Conservation (phyloP, 1,140 invertebrate species). For the Apis florea region DNA sequence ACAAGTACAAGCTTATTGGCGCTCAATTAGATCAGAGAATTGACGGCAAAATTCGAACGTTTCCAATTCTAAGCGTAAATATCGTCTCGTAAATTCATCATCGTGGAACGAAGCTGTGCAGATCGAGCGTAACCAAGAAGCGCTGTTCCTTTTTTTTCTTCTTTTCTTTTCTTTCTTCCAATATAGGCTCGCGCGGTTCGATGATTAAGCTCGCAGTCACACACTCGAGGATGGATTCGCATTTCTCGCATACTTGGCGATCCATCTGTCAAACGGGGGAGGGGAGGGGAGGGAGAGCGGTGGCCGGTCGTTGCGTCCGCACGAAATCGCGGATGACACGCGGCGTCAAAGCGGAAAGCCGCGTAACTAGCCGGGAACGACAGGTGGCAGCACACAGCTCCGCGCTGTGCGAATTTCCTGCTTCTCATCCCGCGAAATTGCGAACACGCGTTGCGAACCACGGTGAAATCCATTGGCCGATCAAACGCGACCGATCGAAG, state of each 20-base stretch:
- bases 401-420: constrained; percentile 47
- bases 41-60: too few relatives aligned
- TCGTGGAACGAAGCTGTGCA: background rate
- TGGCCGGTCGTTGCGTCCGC: constrained; percentile 39
- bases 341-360: constrained; percentile 71
- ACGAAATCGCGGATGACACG: constrained; percentile 74
- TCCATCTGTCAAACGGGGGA: background rate
- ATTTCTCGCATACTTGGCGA: constrained; percentile 15
- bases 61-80: background rate
- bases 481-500: constrained; percentile 4
- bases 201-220: background rate
- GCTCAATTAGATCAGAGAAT: too few relatives aligned
- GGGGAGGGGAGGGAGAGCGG: background rate
- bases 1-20: too few relatives aligned
- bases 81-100: background rate
- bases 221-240: constrained; percentile 1
- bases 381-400: constrained; percentile 43
- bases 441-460: constrained; percentile 36
- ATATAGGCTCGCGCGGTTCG: background rate
- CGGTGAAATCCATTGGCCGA: constrained; percentile 47
- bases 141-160: too few relatives aligned
- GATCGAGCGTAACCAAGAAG: background rate
- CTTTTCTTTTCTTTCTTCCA: background rate
- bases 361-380: constrained; percentile 57
- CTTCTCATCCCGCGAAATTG: constrained; percentile 63